These are phyloP conservation scores for Eulemur albifrons DNA, from an alignment of 2,797 vertebrate species.

Conservation along the genomic window DNA sequence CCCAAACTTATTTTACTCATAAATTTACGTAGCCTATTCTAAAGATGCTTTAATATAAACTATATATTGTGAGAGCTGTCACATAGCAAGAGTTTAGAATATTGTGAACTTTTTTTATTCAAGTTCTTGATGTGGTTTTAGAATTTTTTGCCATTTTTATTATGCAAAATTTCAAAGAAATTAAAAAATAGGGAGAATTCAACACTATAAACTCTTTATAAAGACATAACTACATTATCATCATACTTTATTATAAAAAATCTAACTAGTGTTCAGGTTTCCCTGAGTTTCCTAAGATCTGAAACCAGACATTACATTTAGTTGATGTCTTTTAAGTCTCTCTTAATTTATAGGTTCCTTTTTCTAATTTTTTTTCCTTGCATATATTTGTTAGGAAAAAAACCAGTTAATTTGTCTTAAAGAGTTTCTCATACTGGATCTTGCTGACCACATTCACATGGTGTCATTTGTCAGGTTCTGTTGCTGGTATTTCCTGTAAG, in stretches of 20 bases:
- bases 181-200: not conserved
- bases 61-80: not conserved
- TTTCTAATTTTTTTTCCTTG: conserved; percentile 31
- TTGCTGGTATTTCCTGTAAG: not conserved
- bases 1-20: not conserved
- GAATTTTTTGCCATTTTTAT: not conserved
- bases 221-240: not conserved
- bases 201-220: not conserved
- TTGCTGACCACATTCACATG: not conserved
- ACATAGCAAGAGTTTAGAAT: not conserved
- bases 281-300: not conserved
- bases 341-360: not conserved
- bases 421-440: not conserved
- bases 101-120: not conserved
- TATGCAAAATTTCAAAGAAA: not conserved
- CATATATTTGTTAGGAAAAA: not conserved
- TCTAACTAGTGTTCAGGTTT: not conserved
- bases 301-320: not conserved
- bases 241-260: not conserved
- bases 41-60: conserved; percentile 5
- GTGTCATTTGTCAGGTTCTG: not conserved
- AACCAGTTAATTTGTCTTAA: not conserved
- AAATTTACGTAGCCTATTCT: conserved; percentile 17
- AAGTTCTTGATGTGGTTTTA: not conserved
- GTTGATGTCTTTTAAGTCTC: not conserved